phyloP scores from a whole-genome alignment of 2,113 vertebrate species.

The Castor canadensis region DNA sequence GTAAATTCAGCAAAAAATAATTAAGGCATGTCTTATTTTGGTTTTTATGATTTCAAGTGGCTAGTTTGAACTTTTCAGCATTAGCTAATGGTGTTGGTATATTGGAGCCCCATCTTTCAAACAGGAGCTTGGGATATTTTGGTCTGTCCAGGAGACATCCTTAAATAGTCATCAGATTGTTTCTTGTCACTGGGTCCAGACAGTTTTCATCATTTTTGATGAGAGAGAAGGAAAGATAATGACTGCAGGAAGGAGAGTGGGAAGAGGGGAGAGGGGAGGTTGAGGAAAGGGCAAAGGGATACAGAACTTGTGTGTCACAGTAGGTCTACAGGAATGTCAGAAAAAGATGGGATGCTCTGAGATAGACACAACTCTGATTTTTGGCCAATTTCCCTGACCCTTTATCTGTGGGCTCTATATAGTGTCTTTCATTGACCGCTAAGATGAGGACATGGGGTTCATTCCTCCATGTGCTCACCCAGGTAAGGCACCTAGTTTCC shows the following conservation, averaged over 20 bases:
- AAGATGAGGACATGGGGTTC: neutral
- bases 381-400: neutral
- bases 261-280: neutral
- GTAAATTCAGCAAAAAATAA: neutral
- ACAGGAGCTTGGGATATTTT: neutral
- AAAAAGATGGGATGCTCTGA: neutral
- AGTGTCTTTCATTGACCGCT: neutral
- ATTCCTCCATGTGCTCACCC: neutral
- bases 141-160: neutral
- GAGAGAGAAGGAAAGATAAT: neutral
- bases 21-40: neutral
- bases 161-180: neutral
- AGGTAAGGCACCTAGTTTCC: neutral
- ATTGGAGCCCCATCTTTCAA: neutral
- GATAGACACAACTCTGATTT: neutral
- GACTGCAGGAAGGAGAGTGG: neutral
- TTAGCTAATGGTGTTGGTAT: neutral
- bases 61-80: slow-evolving; percentile 12
- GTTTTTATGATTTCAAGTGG: neutral
- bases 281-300: neutral
- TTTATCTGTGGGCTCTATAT: neutral
- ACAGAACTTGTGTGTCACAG: neutral
- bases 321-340: neutral
- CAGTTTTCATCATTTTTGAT: neutral
- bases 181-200: neutral